phyloP scores from a whole-genome alignment of 2,113 vertebrate genomes.

The Leptodactylus fuscus region DNA sequence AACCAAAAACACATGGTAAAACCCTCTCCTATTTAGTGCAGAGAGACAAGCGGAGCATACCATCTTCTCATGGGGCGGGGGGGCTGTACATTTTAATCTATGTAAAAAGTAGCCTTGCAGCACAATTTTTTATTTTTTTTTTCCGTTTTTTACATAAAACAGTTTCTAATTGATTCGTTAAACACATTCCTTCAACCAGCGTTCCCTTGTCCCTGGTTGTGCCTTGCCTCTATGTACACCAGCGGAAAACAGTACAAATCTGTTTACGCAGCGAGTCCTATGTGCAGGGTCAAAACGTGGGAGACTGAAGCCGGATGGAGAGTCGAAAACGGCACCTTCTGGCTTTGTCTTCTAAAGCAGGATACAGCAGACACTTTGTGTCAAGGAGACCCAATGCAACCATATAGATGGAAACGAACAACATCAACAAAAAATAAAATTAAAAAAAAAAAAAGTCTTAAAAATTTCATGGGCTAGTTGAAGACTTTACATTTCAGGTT shows the following conservation, averaged over 20 bases:
- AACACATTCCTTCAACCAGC: constrained; percentile 65
- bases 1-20: constrained; percentile 76
- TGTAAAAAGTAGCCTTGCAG: constrained; percentile 83
- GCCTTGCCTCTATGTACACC: constrained; percentile 1
- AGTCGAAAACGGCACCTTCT: constrained; percentile 73
- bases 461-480: constrained; percentile 64
- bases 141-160: constrained; percentile 75
- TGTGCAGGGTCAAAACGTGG: constrained; percentile 68
- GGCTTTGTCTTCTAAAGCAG: constrained; percentile 74
- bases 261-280: constrained; percentile 69
- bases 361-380: constrained; percentile 78
- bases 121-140: constrained; percentile 72
- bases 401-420: too few relatives aligned
- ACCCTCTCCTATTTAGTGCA: constrained; percentile 79
- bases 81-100: constrained; percentile 84
- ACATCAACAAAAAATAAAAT: constrained; percentile 70
- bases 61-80: constrained; percentile 56
- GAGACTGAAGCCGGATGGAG: constrained; percentile 75
- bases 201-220: constrained; percentile 66
- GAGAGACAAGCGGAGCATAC: constrained; percentile 71
- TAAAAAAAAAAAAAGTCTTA: background rate
- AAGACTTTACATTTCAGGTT: constrained; percentile 68
- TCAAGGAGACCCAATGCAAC: constrained; percentile 67
- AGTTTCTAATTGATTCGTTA: constrained; percentile 79
- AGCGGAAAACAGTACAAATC: constrained; percentile 62